Conservation (phyloP, 2,888 invertebrate species). For the Steinernema hermaphroditum region DNA sequence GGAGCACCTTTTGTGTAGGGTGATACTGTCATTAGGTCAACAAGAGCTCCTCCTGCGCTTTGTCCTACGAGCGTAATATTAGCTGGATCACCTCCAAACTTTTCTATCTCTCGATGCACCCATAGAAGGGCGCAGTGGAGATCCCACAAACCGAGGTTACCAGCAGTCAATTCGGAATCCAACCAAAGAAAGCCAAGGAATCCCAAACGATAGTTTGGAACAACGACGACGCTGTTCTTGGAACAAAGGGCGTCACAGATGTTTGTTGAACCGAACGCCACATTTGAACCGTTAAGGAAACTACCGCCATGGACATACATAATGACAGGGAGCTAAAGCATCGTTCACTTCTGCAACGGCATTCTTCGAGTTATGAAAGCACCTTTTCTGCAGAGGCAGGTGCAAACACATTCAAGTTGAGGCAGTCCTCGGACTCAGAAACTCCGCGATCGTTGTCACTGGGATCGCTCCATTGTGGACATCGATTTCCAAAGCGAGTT, state of each 20-base stretch:
- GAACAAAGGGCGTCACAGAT: not conserved
- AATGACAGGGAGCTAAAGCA: not conserved
- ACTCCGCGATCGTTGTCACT: not conserved
- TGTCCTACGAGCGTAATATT: constrained; percentile 1
- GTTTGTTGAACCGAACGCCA: not conserved
- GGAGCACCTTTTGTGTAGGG: not conserved
- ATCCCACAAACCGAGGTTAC: constrained; percentile 14
- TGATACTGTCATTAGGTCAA: not conserved
- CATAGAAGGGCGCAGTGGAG: not conserved
- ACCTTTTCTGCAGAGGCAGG: not conserved
- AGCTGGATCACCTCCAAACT: not conserved
- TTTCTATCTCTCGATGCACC: not conserved
- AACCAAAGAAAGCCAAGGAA: not conserved
- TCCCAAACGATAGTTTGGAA: not conserved
- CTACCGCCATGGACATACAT: constrained; percentile 7
- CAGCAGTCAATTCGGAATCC: not conserved
- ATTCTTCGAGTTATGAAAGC: not conserved
- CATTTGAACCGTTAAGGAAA: constrained; percentile 26
- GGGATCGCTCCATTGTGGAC: not conserved
- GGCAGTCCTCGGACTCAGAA: not conserved
- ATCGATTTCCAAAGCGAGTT: not conserved
- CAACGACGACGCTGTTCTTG: not conserved
- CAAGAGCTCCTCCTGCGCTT: constrained; percentile 8
- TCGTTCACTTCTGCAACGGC: not conserved
- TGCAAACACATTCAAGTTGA: not conserved